Base-by-base conservation (phyloP, 1,140 invertebrate species). In the Drosophila melanogaster region DNA sequence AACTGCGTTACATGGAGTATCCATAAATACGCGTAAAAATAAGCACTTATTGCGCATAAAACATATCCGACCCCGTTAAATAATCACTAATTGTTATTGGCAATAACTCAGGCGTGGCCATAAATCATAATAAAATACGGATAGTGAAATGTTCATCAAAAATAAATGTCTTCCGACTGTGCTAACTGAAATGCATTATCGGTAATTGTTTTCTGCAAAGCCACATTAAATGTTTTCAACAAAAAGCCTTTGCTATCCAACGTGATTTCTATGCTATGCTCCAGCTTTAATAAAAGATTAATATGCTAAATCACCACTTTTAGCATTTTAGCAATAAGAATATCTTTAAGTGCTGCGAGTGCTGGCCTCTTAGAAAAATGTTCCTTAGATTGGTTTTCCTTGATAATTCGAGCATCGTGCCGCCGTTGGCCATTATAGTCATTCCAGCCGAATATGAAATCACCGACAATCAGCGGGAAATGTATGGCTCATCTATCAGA, bases 401-500 rank as follows among this genome's bases (percentile, higher is more conserved):
- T 19, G 22, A 41, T 61, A 22, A 4, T 30, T 6, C 35, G 10
- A 33, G 4, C 11, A 12, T 24, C 38, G 19, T 35, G 40, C 17
- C 11, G 38, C 38, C 60, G 4, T 15, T 0, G 58, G 54, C 24
- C 17, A 58, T 22, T 22, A n/a, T 3, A 22, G 19, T 22, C 19
- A 22, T 15, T 61, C 53, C 10, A 12, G 12, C 33, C 35, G 14
- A 57, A 57, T 14, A 58, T 26, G 53, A 61, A 61, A 40, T 41
- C 51, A 11, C 15, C 15, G 26, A 38, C 24, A 58, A 61, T 58
- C 58, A 15, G 58, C 35, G 58, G 59, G 19, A 61, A 61, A 61
- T 38, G 57, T 61, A 61, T 61, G 59, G 59, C 62, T 50, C 64
- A 67, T 67, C 64, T 50, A 67, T 67, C 64, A 65, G 64, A 65